Percentiles rank a stretch among this genome's conserved stretches.
Conservation (phyloP, 1,140 invertebrate species). For the Zaprionus inermis region DNA sequence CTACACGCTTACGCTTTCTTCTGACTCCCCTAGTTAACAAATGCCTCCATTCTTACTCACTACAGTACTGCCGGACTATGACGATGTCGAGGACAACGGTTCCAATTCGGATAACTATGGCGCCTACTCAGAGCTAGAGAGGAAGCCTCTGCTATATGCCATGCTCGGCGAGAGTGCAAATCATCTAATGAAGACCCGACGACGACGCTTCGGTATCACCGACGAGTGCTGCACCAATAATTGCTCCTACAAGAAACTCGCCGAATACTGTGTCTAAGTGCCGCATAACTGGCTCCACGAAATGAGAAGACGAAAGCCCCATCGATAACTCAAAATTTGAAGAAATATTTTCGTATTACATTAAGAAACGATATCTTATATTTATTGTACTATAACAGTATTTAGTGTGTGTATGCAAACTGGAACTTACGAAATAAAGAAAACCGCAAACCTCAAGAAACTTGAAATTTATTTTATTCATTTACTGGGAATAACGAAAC, state of each 20-base stretch:
- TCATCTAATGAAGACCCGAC: constrained; percentile 17
- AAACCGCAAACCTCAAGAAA: neutral
- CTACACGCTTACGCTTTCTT: neutral
- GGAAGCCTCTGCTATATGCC: constrained; percentile 6
- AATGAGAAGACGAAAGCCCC: neutral
- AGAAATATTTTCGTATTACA: neutral
- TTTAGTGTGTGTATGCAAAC: neutral
- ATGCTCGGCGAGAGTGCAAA: constrained; percentile 27
- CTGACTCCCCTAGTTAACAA: neutral
- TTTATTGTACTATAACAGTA: neutral
- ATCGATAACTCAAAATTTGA: constrained; percentile 4
- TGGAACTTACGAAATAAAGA: neutral
- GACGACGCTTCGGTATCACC: constrained; percentile 15
- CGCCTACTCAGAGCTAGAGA: neutral
- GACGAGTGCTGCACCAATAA: constrained; percentile 24
- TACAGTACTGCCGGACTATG: constrained; percentile 12
- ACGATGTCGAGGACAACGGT: neutral
- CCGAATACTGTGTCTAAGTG: constrained; percentile 10
- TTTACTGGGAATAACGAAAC: neutral
- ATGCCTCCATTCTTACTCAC: neutral
- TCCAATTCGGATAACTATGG: constrained; percentile 9
- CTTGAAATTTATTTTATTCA: neutral
- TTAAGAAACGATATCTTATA: neutral
- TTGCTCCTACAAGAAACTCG: constrained; percentile 1
- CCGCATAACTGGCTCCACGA: neutral